phyloP scores from a whole-genome alignment of 2,797 vertebrate species.

The Remorina albescens region DNA sequence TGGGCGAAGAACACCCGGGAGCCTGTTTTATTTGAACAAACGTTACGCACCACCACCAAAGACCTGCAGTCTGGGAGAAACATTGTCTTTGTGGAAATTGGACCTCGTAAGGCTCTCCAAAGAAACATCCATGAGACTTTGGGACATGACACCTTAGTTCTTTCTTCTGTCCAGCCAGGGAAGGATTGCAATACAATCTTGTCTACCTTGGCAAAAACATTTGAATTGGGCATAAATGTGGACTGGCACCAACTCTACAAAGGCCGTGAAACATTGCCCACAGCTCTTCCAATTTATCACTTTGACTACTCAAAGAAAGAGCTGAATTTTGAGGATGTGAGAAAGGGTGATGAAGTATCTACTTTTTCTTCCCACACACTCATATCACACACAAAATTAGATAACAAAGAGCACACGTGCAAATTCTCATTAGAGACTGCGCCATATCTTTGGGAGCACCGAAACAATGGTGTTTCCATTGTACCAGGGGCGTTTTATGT shows the following conservation, averaged over 20 bases:
- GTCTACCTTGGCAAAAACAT: conserved; percentile 75
- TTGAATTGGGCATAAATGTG: conserved; percentile 81
- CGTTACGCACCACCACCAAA: conserved; percentile 75
- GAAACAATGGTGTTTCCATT: conserved; percentile 83
- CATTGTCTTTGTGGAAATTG: conserved; percentile 89
- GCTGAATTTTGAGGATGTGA: conserved; percentile 77
- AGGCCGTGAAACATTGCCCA: conserved; percentile 81
- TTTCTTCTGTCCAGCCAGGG: conserved; percentile 81
- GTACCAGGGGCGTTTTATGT: conserved; percentile 88
- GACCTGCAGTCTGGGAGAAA: conserved; percentile 66
- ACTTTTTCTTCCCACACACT: conserved; percentile 72
- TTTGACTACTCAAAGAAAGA: conserved; percentile 85
- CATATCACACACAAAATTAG: conserved; percentile 62
- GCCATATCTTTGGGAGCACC: conserved; percentile 89
- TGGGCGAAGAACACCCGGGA: conserved; percentile 88
- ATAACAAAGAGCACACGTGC: conserved; percentile 74
- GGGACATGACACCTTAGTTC: conserved; percentile 78
- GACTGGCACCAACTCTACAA: conserved; percentile 83
- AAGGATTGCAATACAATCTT: conserved; percentile 83
- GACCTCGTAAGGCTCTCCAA: conserved; percentile 84
- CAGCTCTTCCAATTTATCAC: conserved; percentile 85
- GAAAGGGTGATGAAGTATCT: conserved; percentile 69
- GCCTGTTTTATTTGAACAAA: conserved; percentile 86
- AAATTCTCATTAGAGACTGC: conserved; percentile 73
- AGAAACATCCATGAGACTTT: conserved; percentile 88